Percentiles rank a stretch among this genome's conserved stretches.
These are phyloP conservation scores for Myotis yumanensis DNA, from an alignment of 2,113 vertebrate genomes.

Conservation along the genomic window DNA sequence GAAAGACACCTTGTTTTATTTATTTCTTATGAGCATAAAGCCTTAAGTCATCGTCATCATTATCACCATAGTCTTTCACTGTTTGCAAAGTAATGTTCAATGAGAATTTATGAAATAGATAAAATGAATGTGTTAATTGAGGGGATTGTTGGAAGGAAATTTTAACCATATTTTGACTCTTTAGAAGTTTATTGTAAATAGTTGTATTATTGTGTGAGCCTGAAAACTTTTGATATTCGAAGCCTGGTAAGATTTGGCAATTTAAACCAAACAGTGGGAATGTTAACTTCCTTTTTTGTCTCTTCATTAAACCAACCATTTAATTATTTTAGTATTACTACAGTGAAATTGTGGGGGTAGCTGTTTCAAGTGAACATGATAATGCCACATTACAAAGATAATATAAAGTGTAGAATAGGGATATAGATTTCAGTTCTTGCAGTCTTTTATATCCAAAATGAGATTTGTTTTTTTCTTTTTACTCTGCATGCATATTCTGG, in stretches of 20 bases:
- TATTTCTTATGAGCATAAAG: neutral
- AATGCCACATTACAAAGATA: neutral
- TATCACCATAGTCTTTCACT: neutral
- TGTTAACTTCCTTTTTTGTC: neutral
- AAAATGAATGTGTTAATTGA: neutral
- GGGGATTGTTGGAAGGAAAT: neutral
- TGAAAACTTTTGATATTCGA: slow-evolving; percentile 12
- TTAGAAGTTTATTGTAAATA: slow-evolving; percentile 22
- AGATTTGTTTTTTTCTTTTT: neutral
- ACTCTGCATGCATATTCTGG: neutral
- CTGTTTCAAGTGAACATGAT: neutral
- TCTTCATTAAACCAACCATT: neutral
- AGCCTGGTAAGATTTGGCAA: neutral
- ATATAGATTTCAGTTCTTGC: neutral
- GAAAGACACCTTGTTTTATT: neutral
- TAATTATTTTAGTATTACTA: neutral
- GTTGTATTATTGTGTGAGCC: neutral
- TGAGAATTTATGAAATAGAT: neutral
- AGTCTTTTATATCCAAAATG: slow-evolving; percentile 13
- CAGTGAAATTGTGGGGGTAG: neutral
- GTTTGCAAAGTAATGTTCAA: neutral
- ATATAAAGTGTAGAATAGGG: neutral
- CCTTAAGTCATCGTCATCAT: neutral
- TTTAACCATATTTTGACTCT: slow-evolving; percentile 28
- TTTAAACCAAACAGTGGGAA: neutral